Evolutionary conservation across 2,113 vertebrate species (phyloP).

Genomic region (Oostethus manadensis): DNA sequence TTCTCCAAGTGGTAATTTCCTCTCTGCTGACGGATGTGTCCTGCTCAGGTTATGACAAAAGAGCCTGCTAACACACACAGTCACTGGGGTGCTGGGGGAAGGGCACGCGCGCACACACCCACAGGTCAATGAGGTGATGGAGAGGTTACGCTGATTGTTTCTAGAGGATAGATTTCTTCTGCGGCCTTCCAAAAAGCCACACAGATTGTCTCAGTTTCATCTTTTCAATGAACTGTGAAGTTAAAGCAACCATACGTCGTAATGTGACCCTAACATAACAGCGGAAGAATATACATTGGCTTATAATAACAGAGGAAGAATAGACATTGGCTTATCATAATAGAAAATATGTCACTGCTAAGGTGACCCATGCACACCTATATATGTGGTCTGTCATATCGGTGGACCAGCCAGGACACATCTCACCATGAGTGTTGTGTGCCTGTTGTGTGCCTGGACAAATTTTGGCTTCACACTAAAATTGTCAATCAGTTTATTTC

Average conservation of each 20-base stretch:
- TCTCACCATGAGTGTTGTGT: too few species aligned
- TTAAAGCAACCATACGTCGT: neutral
- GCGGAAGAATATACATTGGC: too few species aligned
- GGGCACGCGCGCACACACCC: slow-evolving; percentile 8
- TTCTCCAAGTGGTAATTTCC: slow-evolving; percentile 64
- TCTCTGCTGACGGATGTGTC: slow-evolving; percentile 54
- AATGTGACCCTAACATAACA: neutral
- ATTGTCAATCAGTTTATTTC: too few species aligned
- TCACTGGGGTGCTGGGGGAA: slow-evolving; percentile 22
- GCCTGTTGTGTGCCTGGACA: too few species aligned
- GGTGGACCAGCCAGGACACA: too few species aligned
- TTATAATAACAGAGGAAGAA: neutral
- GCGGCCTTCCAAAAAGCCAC: neutral
- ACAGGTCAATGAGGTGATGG: neutral
- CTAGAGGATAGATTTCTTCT: neutral
- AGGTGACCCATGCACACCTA: too few species aligned
- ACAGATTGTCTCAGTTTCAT: neutral
- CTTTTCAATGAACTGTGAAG: neutral
- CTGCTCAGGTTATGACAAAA: slow-evolving; percentile 57
- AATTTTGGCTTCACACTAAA: too few species aligned
- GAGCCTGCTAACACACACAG: slow-evolving; percentile 38
- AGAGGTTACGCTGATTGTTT: slow-evolving; percentile 1
- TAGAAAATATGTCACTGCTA: neutral
- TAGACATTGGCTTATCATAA: neutral
- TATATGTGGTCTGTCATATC: too few species aligned